These are phyloP conservation scores for Xanthostigma xanthostigma DNA, from an alignment of 2,888 invertebrate species.

Conservation along the genomic window DNA sequence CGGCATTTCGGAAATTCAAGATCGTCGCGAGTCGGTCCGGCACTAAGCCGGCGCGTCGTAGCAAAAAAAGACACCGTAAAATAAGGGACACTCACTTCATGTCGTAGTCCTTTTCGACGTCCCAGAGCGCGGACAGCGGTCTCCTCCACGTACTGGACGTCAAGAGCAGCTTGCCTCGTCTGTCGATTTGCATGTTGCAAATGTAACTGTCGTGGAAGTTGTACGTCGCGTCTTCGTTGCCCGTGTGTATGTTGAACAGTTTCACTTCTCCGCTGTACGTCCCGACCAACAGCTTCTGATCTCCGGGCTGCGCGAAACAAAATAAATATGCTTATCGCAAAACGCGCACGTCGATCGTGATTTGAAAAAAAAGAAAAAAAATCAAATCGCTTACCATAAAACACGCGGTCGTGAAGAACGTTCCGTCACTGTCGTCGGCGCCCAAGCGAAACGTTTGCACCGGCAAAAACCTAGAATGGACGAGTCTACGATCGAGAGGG, in stretches of 20 bases:
- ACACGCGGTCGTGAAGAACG: slow-evolving; percentile 51
- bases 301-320: neutral
- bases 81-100: slow-evolving; percentile 35
- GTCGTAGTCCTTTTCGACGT: slow-evolving; percentile 43
- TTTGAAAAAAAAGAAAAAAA: no score
- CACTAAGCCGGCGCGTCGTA: no score
- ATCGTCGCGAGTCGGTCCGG: no score
- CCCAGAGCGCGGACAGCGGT: slow-evolving; percentile 72
- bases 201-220: slow-evolving; percentile 81
- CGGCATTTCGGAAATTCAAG: no score
- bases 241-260: slow-evolving; percentile 71
- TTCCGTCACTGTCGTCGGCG: slow-evolving; percentile 58
- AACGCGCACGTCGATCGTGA: no score
- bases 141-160: slow-evolving; percentile 76
- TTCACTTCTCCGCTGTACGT: slow-evolving; percentile 85
- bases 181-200: slow-evolving; percentile 57
- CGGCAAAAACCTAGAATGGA: slow-evolving; percentile 71
- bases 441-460: slow-evolving; percentile 54
- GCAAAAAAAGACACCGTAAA: no score
- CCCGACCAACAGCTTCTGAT: slow-evolving; percentile 53
- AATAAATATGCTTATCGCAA: no score
- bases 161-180: slow-evolving; percentile 62
- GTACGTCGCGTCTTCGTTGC: slow-evolving; percentile 62
- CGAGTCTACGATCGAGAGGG: slow-evolving; percentile 62
- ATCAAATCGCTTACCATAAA: slow-evolving; percentile 21